Conservation (phyloP, 2,113 vertebrate genomes). For the Upupa epops region DNA sequence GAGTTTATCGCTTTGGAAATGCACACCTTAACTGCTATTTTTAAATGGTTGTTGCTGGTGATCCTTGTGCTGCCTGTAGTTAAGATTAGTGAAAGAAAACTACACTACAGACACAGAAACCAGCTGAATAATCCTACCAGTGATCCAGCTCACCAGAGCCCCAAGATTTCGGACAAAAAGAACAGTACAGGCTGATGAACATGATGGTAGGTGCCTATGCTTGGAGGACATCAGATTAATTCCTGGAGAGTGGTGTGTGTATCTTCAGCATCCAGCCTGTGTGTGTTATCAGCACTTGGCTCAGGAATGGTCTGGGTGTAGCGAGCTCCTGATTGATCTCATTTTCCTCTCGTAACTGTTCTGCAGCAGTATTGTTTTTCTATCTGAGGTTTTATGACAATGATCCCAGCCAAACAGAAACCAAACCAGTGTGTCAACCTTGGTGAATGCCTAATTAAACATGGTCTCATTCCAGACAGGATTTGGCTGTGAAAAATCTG, state of each 20-base stretch:
- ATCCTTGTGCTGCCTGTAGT: neutral
- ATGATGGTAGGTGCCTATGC: neutral
- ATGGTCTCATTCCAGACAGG: neutral
- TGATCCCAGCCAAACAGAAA: slow-evolving; percentile 30
- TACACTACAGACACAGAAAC: neutral
- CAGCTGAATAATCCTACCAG: neutral
- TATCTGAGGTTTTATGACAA: slow-evolving; percentile 12
- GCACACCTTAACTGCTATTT: neutral
- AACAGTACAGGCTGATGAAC: neutral
- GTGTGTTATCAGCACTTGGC: neutral
- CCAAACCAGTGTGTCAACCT: neutral
- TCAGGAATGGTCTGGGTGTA: neutral
- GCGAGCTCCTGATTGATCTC: neutral
- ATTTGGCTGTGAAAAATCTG: slow-evolving; percentile 1
- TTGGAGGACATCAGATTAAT: neutral
- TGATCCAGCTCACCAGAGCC: neutral
- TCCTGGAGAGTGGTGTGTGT: neutral
- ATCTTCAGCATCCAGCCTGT: neutral
- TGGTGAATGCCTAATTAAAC: neutral
- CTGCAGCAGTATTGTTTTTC: neutral
- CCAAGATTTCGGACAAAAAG: neutral
- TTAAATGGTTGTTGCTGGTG: neutral
- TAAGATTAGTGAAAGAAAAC: neutral
- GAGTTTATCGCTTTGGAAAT: neutral
- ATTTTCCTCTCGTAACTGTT: neutral